phyloP scores from a whole-genome alignment of 2,888 invertebrate species.

The Phorcus lineatus region DNA sequence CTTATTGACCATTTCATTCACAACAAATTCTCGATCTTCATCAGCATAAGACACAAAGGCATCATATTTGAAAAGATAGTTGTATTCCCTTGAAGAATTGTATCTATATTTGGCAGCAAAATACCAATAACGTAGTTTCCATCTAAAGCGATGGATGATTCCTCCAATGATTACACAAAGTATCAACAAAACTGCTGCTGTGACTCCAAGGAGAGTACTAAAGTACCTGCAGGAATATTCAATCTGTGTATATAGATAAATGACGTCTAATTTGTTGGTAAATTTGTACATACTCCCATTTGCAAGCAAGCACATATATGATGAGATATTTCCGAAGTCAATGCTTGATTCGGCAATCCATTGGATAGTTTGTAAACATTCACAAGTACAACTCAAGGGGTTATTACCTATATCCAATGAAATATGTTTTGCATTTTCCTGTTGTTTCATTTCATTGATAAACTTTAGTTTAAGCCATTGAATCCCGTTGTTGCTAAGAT shows the following conservation, averaged over 20 bases:
- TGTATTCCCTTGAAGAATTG: background rate
- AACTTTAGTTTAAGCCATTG: background rate
- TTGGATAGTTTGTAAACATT: background rate
- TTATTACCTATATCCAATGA: slow-evolving; percentile 10
- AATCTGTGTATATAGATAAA: background rate
- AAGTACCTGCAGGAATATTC: background rate
- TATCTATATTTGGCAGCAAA: background rate
- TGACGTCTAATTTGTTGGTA: background rate
- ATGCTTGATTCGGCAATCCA: background rate
- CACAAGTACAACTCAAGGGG: slow-evolving; percentile 9
- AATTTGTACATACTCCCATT: slow-evolving; percentile 8
- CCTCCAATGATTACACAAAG: background rate
- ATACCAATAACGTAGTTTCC: slow-evolving; percentile 25
- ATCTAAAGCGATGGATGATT: slow-evolving; percentile 11
- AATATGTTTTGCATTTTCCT: background rate
- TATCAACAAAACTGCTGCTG: slow-evolving; percentile 22
- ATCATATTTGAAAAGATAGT: slow-evolving; percentile 37
- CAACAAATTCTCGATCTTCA: slow-evolving; percentile 24
- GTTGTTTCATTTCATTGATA: background rate
- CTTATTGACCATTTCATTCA: slow-evolving; percentile 9
- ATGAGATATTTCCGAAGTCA: background rate
- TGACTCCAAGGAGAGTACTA: background rate
- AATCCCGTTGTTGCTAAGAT: slow-evolving; percentile 8
- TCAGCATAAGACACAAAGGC: slow-evolving; percentile 42
- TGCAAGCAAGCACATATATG: background rate